Evolutionary conservation across 2,888 invertebrate species (phyloP), one percentile per base, ranked within the genome.

Genomic region (Fissipunctia ypsillon): DNA sequence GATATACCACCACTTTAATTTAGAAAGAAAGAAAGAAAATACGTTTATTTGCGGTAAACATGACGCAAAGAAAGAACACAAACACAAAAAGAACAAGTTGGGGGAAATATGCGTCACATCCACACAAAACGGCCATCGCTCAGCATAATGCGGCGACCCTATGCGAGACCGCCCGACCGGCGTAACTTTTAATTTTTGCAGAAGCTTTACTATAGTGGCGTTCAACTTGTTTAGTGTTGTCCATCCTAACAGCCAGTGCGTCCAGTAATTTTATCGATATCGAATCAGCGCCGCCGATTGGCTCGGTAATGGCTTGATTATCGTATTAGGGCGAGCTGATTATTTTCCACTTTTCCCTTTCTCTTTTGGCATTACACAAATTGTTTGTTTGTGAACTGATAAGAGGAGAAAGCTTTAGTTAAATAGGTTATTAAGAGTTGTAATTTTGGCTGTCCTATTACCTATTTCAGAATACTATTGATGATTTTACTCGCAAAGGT

Each of bases 301-400:
- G 88, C 88, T 88, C 91, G 85, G 91, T 92, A 93, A 92, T 92
- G 91, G 89, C 88, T 84, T 89, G 91, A 93, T 93, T 92, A 92
- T 90, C 91, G 91, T 90, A 91, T 91, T 92, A 91, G 90, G 85
- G 83, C 72, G 78, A 77, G 81, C 85, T 87, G 89, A 90, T 90
- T 89, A 88, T 81, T 88, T 85, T 84, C 82, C 78, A 81, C 81
- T 84, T 84, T 82, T 87, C 78, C 79, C 77, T 85, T 85, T 84
- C 79, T 77, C 78, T 79, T 83, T 80, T 80, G 73, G 64, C 73
- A 78, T 86, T 76, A 80, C 82, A 85, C 84, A 87, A 85, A 84
- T 87, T 85, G 83, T 80, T 87, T 87, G 81, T 80, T 86, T 82
- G 69, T 70, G 72, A 70, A 74, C 86, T 71, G 82, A 76, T 81